Base-by-base conservation (phyloP, 1,140 invertebrate genomes). In the Lepidostoma basale region DNA sequence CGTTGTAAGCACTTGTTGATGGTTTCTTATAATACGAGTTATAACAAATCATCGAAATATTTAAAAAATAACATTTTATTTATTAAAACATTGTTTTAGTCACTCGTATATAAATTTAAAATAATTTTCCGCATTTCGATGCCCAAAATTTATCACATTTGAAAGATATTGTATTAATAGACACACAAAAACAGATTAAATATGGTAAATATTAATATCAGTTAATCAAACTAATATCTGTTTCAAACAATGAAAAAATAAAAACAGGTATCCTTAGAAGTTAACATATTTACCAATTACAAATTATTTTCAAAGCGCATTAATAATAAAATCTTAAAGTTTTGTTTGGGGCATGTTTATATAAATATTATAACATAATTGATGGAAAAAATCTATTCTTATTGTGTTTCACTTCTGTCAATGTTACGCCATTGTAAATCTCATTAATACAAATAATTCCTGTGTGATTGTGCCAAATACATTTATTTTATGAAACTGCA, bases 391-490 rank as follows among this genome's bases (percentile, higher is more conserved):
- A 6, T 33, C 12, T 33, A 6, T 6, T 33, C 30, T 33, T 12
- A 12, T 33, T 33, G 30, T 33, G 30, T 12, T 33, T 5, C 6
- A 33, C 12, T 33, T 33, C 6, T 33, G 12, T 33, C 5, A 33
- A 33, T 33, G 12, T 33, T 33, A 6, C 5, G 5, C 30, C 12
- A 33, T 6, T 33, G 12, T 12, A 33, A 33, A 33, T 6, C 12
- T 6, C 5, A 33, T 33, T 6, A 33, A 33, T 33, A 6, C 12
- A 33, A 33, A 33, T 6, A 33, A 33, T 6, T 6, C 5, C 30
- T 12, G 30, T 33, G 42, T 45, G 42, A 54, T 22, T 60, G 56
- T 60, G 56, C 56, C 56, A 60, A 59, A 59, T 2, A 40, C 25
- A 14, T 40, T 42, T n/a, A 25, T 6, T 60, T 60, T 22, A 23